A percentile compares a stretch with the other conserved stretches of the same genome.
Evolutionary conservation across 2,113 vertebrate species (phyloP).

Genomic region (Canis aureus): DNA sequence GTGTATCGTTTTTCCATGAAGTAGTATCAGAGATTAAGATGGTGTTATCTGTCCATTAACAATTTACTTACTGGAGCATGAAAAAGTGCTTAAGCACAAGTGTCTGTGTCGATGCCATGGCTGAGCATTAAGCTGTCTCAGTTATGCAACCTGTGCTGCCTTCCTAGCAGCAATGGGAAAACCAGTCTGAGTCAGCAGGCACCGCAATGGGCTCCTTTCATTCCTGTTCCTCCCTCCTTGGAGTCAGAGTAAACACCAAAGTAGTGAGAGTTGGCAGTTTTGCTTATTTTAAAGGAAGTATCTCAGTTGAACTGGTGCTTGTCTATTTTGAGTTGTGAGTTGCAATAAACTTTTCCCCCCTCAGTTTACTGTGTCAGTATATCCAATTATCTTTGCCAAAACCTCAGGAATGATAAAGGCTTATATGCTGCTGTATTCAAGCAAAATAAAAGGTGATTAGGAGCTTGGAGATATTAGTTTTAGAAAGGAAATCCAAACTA

Average conservation of each 20-base stretch:
- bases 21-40: conserved; percentile 60
- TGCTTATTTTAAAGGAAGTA: conserved; percentile 62
- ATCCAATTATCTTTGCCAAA: neutral
- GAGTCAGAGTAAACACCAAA: neutral
- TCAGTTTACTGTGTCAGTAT: neutral
- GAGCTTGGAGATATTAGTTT: neutral
- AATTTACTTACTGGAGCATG: conserved; percentile 68
- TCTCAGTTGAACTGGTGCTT: neutral
- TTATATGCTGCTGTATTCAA: neutral
- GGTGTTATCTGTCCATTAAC: conserved; percentile 69
- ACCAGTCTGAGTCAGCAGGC: conserved; percentile 66
- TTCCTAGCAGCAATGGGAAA: neutral
- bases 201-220: neutral
- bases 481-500: neutral
- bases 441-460: neutral
- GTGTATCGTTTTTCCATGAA: conserved; percentile 71
- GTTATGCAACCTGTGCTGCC: neutral
- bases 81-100: conserved; percentile 55
- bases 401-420: neutral
- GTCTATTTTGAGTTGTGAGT: neutral
- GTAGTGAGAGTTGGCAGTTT: neutral
- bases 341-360: neutral
- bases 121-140: conserved; percentile 37
- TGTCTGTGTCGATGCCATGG: conserved; percentile 8
- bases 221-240: neutral